phyloP scores from a whole-genome alignment of 2,888 invertebrate genomes.

The Taenaris catops region DNA sequence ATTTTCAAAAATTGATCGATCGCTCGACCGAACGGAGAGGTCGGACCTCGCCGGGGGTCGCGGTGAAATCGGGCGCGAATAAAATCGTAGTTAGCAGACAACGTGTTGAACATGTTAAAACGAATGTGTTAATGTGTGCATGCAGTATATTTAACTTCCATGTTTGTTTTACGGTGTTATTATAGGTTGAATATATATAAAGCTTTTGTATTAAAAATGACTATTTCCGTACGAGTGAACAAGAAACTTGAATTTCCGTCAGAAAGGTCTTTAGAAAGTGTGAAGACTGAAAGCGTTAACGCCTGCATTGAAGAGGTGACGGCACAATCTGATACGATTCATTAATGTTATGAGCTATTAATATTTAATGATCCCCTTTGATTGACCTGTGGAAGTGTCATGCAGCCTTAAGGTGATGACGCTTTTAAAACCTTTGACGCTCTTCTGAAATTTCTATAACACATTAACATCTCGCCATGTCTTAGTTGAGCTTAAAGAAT shows the following conservation, averaged over 20 bases:
- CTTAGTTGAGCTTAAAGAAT: no score
- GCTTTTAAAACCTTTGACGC: conserved; percentile 16
- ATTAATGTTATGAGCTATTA: conserved; percentile 78
- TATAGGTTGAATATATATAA: no score
- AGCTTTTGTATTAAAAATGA: neutral
- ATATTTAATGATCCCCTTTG: conserved; percentile 70
- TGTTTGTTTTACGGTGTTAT: no score
- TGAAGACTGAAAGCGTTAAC: conserved; percentile 56
- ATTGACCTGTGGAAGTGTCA: conserved; percentile 67
- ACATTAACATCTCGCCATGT: conserved; percentile 4
- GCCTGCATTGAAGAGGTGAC: conserved; percentile 43
- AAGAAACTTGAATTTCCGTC: conserved; percentile 39
- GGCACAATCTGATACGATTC: conserved; percentile 78
- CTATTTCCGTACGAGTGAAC: conserved; percentile 23
- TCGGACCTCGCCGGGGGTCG: no score
- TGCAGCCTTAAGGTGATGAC: conserved; percentile 40
- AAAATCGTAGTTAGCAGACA: no score
- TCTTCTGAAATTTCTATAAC: conserved; percentile 30
- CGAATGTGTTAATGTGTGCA: no score
- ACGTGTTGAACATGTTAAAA: no score
- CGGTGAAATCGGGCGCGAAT: no score
- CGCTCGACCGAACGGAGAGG: no score
- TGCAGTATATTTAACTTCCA: no score
- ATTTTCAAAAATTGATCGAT: no score
- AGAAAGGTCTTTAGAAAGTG: conserved; percentile 48